Evolutionary conservation across 2,797 vertebrate species (phyloP), one percentile per base, ranked within the genome.

Genomic region (Myotis myotis): DNA sequence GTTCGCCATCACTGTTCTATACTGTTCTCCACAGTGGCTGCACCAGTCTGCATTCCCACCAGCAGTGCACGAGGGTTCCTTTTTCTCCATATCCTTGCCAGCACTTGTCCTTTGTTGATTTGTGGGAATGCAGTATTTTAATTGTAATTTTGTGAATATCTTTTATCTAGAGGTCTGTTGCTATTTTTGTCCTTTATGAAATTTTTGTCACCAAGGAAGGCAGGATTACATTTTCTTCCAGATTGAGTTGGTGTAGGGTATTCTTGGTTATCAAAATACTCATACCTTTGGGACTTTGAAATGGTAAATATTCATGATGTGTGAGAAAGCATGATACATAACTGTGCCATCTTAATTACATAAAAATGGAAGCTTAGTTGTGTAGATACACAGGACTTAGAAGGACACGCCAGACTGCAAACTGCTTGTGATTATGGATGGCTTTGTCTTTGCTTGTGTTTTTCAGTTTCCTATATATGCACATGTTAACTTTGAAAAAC

Each of bases 181-280:
- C 82, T 41, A n/a, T 94, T 93, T 96, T 89, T 96, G 75, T 89
- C 79, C 85, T 93, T 17, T 68, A 85, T 95, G 68, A 93, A 96
- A 68, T 90, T 92, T 95, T 79, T 93, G 22, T 93, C 3, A 1
- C 89, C 47, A 62, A 84, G 75, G 78, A 94, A 93, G 85, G 66
- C 55, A 93, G n/a, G 83, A 86, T 94, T 89, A 79, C 70, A 28
- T 74, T 86, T 36, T 10, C 75, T 87, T 79, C 60, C 84, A 95
- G 75, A 93, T 68, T 91, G 57, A 89, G 28, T 60, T 60, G 57
- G 11, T 60, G 11, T 95, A 41, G 55, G 90, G 19, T 96, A 79
- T 86, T 96, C 70, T 92, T 96, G 64, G 62, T 95, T 96, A 83
- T 81, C 83, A 83, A 68, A 96, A 96, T 96, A 89, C 25, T 94